A percentile compares a stretch with the other conserved stretches of the same genome.
Evolutionary conservation across 2,797 vertebrate genomes (phyloP).

Genomic region (Micropoecilia bifurca): DNA sequence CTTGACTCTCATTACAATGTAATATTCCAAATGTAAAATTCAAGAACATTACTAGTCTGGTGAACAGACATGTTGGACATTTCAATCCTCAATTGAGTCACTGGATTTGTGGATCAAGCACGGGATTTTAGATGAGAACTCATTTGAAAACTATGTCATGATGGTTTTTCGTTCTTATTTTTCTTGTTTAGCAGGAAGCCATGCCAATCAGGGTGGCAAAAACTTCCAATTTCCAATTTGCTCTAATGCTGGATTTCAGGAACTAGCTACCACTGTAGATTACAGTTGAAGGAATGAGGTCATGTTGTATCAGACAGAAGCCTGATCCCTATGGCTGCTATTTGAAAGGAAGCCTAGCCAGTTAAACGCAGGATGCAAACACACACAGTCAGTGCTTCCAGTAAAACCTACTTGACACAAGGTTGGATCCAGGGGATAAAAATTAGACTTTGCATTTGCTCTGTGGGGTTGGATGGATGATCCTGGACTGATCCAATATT

Average conservation of each 20-base stretch:
- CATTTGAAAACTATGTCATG: slow-evolving; percentile 61
- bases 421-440: slow-evolving; percentile 66
- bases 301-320: slow-evolving; percentile 61
- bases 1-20: slow-evolving; percentile 16
- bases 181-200: slow-evolving; percentile 42
- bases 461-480: slow-evolving; percentile 61
- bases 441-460: slow-evolving; percentile 64
- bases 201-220: slow-evolving; percentile 30
- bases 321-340: slow-evolving; percentile 59
- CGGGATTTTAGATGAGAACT: slow-evolving; percentile 58
- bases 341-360: slow-evolving; percentile 64
- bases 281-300: slow-evolving; percentile 76
- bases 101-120: slow-evolving; percentile 46
- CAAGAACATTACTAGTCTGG: slow-evolving; percentile 48
- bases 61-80: slow-evolving; percentile 45
- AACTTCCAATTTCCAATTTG: slow-evolving; percentile 48
- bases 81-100: slow-evolving; percentile 32
- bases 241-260: slow-evolving; percentile 70
- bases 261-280: slow-evolving; percentile 66
- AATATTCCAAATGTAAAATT: slow-evolving; percentile 42
- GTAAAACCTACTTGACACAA: slow-evolving; percentile 71
- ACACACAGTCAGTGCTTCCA: slow-evolving; percentile 45
- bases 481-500: slow-evolving; percentile 78
- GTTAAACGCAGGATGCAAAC: slow-evolving; percentile 56
- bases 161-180: slow-evolving; percentile 38